These are phyloP conservation scores for Antedon mediterranea DNA, from an alignment of 53 echinoderm and acorn worm species.

Conservation along the genomic window DNA sequence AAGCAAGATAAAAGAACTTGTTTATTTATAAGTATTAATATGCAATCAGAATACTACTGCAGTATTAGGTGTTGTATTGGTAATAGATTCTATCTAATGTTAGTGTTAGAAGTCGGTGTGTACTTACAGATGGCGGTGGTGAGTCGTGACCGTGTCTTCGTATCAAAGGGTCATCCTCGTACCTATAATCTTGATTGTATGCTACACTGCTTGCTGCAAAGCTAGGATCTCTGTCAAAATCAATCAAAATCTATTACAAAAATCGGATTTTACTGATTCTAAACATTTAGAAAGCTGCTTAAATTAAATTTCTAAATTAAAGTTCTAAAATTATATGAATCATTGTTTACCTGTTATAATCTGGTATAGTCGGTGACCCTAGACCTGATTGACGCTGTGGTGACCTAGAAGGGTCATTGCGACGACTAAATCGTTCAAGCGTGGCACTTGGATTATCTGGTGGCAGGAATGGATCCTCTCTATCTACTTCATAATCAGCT, in stretches of 20 bases:
- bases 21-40: not conserved
- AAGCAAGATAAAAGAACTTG: not conserved
- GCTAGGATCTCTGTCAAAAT: not conserved
- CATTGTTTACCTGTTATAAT: not conserved
- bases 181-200: not conserved
- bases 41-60: no score
- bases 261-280: no score
- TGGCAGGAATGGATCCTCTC: conserved; percentile 84
- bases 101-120: not conserved
- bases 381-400: not conserved
- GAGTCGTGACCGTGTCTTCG: conserved; percentile 18
- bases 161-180: not conserved
- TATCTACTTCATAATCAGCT: conserved; percentile 71
- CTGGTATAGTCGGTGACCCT: not conserved
- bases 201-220: not conserved
- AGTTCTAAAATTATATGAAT: no score
- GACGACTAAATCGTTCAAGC: conserved; percentile 57
- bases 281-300: no score
- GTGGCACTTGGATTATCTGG: conserved; percentile 56
- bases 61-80: not conserved
- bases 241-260: no score
- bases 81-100: not conserved
- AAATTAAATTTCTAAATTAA: no score
- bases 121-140: conserved; percentile 43
- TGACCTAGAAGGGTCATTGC: conserved; percentile 6